Evolutionary conservation across 2,888 invertebrate genomes (phyloP).

Genomic region (Salpingus planirostris): DNA sequence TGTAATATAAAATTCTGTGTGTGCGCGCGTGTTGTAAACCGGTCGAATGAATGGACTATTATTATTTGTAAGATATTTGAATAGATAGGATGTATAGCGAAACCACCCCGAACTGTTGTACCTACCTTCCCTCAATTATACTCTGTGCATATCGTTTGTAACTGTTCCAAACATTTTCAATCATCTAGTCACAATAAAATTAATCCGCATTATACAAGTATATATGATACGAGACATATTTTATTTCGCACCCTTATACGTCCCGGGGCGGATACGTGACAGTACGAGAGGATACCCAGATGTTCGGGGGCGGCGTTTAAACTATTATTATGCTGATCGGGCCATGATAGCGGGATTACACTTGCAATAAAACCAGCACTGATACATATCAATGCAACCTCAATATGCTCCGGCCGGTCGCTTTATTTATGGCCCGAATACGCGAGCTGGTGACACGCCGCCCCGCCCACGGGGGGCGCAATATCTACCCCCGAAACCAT

Average conservation of each 20-base stretch:
- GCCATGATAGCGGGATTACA: constrained; percentile 44
- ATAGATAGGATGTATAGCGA: constrained; percentile 27
- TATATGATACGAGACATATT: too few species aligned
- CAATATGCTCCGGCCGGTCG: constrained; percentile 37
- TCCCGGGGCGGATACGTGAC: too few species aligned
- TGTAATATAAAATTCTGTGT: constrained; percentile 27
- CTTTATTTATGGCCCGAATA: constrained; percentile 35
- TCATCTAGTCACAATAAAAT: constrained; percentile 62
- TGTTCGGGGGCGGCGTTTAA: constrained; percentile 37
- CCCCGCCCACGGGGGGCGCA: constrained; percentile 26
- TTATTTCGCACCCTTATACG: too few species aligned
- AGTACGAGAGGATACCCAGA: constrained; percentile 35
- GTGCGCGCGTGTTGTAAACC: constrained; percentile 8
- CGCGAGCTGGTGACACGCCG: constrained; percentile 32
- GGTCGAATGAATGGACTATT: constrained; percentile 14
- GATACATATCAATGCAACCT: constrained; percentile 44
- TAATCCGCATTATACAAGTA: constrained; percentile 25
- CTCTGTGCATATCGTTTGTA: constrained; percentile 51
- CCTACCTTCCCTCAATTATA: constrained; percentile 35
- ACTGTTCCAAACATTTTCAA: constrained; percentile 49
- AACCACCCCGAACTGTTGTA: constrained; percentile 26
- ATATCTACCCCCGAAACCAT: constrained; percentile 10
- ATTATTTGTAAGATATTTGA: constrained; percentile 30
- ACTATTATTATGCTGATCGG: constrained; percentile 45
- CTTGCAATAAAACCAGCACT: constrained; percentile 43